Evolutionary conservation across 1,140 invertebrate species (phyloP).

Genomic region (Hypsibius dujardini): DNA sequence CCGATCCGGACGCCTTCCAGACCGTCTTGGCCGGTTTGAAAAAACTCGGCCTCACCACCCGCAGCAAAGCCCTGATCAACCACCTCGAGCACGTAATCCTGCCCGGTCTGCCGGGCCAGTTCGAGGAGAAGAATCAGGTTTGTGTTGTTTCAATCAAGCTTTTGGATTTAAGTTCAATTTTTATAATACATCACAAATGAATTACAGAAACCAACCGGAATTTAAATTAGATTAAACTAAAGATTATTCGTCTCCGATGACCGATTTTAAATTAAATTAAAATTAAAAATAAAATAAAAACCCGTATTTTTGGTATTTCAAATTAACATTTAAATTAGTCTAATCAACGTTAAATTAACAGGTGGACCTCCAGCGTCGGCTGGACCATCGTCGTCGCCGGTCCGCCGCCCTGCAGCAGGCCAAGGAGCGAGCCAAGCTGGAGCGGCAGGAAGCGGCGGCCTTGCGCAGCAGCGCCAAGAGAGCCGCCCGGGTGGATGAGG

Average conservation of each 20-base stretch:
- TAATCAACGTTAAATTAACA: no score
- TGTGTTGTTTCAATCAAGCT: no score
- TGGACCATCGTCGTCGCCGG: background rate
- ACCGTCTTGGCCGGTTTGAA: background rate
- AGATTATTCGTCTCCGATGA: no score
- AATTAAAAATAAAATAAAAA: no score
- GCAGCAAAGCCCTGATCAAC: background rate
- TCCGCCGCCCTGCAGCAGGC: background rate
- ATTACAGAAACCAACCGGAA: no score
- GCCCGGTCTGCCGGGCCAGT: background rate
- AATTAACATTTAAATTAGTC: no score
- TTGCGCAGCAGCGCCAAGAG: background rate
- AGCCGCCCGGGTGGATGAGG: background rate
- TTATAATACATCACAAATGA: no score
- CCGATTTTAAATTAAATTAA: no score
- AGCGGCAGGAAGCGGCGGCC: conserved; percentile 8
- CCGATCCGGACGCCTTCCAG: background rate
- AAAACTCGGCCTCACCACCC: background rate
- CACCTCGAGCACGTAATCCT: background rate
- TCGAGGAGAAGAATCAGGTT: background rate
- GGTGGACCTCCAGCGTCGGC: background rate
- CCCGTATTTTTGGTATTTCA: no score
- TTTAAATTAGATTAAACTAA: no score
- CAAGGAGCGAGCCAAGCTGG: background rate
- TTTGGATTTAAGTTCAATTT: no score